Evolutionary conservation across 2,797 vertebrate species (phyloP).

Genomic region (Gouania willdenowi): DNA sequence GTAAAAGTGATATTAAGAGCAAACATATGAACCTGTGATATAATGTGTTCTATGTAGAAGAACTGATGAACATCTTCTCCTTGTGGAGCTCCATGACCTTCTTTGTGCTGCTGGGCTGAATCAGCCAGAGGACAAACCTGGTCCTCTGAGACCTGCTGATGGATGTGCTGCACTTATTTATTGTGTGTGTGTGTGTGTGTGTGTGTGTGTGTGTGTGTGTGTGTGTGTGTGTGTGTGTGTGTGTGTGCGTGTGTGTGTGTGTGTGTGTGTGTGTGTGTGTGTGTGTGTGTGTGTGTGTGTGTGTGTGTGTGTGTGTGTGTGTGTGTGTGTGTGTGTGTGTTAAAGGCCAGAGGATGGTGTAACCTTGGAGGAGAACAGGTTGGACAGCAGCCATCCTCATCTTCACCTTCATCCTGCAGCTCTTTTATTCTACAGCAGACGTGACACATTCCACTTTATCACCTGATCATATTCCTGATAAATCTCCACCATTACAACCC

Average conservation of each 20-base stretch:
- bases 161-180: slow-evolving; percentile 54
- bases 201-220: background rate
- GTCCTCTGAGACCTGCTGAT: slow-evolving; percentile 56
- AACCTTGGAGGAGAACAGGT: slow-evolving; percentile 60
- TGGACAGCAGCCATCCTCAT: slow-evolving; percentile 53
- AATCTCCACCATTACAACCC: slow-evolving; percentile 47
- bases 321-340: slow-evolving; percentile 32
- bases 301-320: background rate
- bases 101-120: slow-evolving; percentile 32
- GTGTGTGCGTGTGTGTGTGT: background rate
- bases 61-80: slow-evolving; percentile 39
- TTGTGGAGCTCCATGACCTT: slow-evolving; percentile 46
- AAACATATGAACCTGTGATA: too few relatives aligned
- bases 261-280: background rate
- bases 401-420: slow-evolving; percentile 54
- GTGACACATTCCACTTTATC: slow-evolving; percentile 57
- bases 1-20: too few relatives aligned
- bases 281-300: background rate
- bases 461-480: slow-evolving; percentile 58
- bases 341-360: slow-evolving; percentile 58
- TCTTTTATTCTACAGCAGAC: slow-evolving; percentile 49
- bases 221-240: background rate
- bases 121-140: slow-evolving; percentile 57
- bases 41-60: too few relatives aligned
- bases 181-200: slow-evolving; percentile 17